Evolutionary conservation across 1,140 invertebrate species (phyloP).

Genomic region (Drosophila malerkotliana): DNA sequence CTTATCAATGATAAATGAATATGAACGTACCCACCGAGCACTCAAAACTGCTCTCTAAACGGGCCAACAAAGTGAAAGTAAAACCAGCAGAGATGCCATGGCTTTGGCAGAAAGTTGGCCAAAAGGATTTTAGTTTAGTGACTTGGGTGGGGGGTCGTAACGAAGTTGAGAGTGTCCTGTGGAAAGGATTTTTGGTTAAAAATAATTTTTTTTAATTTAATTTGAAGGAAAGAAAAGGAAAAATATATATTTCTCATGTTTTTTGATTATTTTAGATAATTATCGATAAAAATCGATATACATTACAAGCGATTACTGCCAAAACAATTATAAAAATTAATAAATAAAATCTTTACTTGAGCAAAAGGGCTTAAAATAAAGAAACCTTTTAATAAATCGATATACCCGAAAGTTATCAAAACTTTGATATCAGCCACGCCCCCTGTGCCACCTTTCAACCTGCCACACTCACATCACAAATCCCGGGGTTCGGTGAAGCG

Average conservation of each 20-base stretch:
- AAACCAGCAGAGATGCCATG: conserved; percentile 40
- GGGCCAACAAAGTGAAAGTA: conserved; percentile 70
- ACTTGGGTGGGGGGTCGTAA: not conserved
- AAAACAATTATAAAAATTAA: too few species aligned
- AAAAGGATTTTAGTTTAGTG: not conserved
- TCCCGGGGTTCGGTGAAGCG: conserved; percentile 34
- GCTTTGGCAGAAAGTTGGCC: conserved; percentile 5
- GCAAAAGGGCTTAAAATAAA: too few species aligned
- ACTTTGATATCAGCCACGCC: not conserved
- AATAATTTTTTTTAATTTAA: not conserved
- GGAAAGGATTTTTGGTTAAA: not conserved
- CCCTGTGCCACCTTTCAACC: conserved; percentile 1
- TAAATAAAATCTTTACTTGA: too few species aligned
- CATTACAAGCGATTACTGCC: too few species aligned
- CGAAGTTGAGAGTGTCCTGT: not conserved
- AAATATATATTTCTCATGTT: too few species aligned
- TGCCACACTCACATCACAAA: conserved; percentile 14
- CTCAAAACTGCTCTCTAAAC: conserved; percentile 75
- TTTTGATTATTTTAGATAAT: too few species aligned
- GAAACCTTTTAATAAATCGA: too few species aligned
- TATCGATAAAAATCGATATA: too few species aligned
- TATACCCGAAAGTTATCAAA: not conserved
- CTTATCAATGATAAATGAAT: conserved; percentile 82
- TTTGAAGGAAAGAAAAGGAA: too few species aligned
- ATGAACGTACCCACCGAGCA: conserved; percentile 62